These are phyloP conservation scores for Rotaria macrura DNA, from an alignment of 2,888 invertebrate genomes.

Conservation along the genomic window DNA sequence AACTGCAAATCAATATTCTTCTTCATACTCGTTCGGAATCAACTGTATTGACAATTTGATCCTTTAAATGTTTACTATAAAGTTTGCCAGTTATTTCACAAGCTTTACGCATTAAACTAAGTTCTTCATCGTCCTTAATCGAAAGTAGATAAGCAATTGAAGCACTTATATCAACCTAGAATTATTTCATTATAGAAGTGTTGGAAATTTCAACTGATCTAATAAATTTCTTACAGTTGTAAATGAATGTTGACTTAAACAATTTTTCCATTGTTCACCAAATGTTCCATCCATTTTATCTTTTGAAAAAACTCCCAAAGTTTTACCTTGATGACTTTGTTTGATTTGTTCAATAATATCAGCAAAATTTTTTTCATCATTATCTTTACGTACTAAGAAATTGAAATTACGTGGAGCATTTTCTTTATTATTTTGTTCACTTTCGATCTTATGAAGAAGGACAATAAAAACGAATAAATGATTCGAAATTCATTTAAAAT, in stretches of 20 bases:
- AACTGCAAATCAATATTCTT: not conserved
- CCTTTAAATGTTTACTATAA: conserved; percentile 86
- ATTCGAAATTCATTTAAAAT: not conserved
- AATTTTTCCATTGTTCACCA: conserved; percentile 31
- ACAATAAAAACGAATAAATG: not conserved
- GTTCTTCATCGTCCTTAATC: conserved; percentile 83
- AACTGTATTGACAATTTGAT: conserved; percentile 94
- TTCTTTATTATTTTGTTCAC: conserved; percentile 72
- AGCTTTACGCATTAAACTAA: conserved; percentile 79
- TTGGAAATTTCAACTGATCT: not conserved
- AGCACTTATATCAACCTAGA: conserved; percentile 21
- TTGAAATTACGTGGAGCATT: conserved; percentile 27
- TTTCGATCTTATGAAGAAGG: conserved; percentile 38
- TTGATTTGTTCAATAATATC: conserved; percentile 31
- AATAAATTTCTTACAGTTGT: not conserved
- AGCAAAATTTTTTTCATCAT: conserved; percentile 27
- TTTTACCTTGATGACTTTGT: conserved; percentile 24
- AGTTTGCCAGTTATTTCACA: conserved; percentile 82
- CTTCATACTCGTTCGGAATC: conserved; percentile 68
- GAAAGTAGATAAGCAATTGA: conserved; percentile 61
- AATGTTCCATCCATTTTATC: conserved; percentile 32
- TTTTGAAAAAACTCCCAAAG: conserved; percentile 29
- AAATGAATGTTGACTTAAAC: conserved; percentile 25
- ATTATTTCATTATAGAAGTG: not conserved
- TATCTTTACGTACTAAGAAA: conserved; percentile 30